Evolutionary conservation across 2,888 invertebrate genomes (phyloP).

Genomic region (Epirrhoe alternata): DNA sequence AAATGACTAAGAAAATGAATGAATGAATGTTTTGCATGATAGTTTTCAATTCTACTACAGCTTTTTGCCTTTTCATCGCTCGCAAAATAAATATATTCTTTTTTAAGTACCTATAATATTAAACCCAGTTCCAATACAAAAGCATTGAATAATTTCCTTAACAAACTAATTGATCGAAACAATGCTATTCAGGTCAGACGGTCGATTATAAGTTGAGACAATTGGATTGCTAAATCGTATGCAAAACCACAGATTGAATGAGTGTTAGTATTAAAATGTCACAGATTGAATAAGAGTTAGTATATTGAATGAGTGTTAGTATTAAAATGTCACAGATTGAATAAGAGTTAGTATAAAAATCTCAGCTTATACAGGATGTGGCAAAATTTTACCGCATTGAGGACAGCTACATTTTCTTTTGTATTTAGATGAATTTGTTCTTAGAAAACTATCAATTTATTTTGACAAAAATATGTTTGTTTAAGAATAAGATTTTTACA

Average conservation of each 20-base stretch:
- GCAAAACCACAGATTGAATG: slow-evolving; percentile 1
- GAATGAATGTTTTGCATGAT: too few species aligned
- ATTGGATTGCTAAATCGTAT: slow-evolving; percentile 23
- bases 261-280: neutral
- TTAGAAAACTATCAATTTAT: too few species aligned
- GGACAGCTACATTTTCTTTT: too few species aligned
- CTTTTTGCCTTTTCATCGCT: too few species aligned
- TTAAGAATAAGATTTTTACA: too few species aligned
- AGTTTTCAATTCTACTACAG: too few species aligned
- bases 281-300: slow-evolving; percentile 3
- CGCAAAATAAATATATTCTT: neutral
- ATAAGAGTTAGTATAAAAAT: neutral
- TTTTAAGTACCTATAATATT: neutral
- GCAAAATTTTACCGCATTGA: too few species aligned
- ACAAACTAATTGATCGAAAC: slow-evolving; percentile 19
- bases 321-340: slow-evolving; percentile 6
- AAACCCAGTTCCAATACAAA: neutral
- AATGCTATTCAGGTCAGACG: slow-evolving; percentile 20
- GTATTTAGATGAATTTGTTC: too few species aligned
- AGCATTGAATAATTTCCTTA: neutral
- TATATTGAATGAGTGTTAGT: neutral
- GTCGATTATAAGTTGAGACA: slow-evolving; percentile 12
- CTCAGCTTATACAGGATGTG: too few species aligned
- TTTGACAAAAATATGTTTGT: too few species aligned
- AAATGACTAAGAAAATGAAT: too few species aligned